Conservation (phyloP, 2,797 vertebrate species). For the Macropus fuliginosus region DNA sequence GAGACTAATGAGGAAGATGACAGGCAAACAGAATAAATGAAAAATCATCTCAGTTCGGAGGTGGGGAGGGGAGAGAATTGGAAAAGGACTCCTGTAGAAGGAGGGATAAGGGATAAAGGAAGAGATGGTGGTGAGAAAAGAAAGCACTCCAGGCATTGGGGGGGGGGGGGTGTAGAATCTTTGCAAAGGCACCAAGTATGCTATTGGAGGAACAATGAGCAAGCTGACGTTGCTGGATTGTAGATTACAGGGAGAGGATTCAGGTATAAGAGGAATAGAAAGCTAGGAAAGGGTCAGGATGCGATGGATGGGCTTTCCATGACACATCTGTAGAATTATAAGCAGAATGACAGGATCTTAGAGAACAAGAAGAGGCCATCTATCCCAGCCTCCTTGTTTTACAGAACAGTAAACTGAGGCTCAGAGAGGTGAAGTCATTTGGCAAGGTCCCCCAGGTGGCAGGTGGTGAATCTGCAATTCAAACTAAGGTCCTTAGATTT, state of each 20-base stretch:
- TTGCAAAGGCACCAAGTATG: not conserved
- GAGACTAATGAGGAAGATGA: not conserved
- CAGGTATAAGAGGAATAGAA: not conserved
- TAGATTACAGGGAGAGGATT: not conserved
- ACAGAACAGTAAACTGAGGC: not conserved
- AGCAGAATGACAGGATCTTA: not conserved
- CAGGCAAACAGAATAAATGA: not conserved
- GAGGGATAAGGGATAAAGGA: not conserved
- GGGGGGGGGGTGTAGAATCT: not conserved
- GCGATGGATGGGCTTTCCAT: not conserved
- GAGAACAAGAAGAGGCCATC: not conserved
- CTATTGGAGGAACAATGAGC: not conserved
- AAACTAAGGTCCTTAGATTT: not conserved
- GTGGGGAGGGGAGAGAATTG: no score
- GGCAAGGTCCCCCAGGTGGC: not conserved
- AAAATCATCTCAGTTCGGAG: not conserved
- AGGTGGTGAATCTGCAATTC: not conserved
- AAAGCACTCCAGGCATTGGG: no score
- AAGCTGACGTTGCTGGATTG: not conserved
- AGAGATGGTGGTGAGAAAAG: not conserved
- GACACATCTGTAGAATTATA: not conserved
- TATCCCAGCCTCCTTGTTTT: not conserved
- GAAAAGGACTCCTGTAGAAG: not conserved
- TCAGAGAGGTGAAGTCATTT: not conserved
- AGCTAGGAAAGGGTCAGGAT: not conserved